phyloP scores from a whole-genome alignment of 1,140 invertebrate genomes.

The Teleopsis dalmanni region DNA sequence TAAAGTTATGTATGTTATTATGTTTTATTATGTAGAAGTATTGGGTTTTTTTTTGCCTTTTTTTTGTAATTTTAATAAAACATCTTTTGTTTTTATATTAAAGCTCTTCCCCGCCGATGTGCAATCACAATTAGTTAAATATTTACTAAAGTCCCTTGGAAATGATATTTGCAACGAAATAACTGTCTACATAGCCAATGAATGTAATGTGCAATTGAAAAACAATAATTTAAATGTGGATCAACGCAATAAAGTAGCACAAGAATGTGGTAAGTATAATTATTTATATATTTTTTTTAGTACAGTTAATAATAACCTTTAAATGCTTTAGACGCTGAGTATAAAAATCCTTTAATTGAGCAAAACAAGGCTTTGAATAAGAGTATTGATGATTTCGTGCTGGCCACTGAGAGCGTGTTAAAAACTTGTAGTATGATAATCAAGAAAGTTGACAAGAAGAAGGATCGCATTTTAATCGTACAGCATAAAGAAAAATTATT shows the following conservation, averaged over 20 bases:
- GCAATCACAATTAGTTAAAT: constrained; percentile 64
- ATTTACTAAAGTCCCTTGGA: constrained; percentile 75
- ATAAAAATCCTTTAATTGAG: constrained; percentile 52
- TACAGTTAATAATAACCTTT: neutral
- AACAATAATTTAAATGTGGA: constrained; percentile 55
- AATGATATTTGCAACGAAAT: constrained; percentile 77
- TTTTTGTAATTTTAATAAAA: too few species aligned
- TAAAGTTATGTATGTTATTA: neutral
- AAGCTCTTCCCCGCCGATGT: constrained; percentile 48
- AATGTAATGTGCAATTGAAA: constrained; percentile 53
- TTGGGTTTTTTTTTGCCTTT: too few species aligned
- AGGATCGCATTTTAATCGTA: constrained; percentile 67
- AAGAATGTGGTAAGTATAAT: constrained; percentile 45
- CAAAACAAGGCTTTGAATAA: constrained; percentile 57
- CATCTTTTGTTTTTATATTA: constrained; percentile 1
- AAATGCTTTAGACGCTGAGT: constrained; percentile 45
- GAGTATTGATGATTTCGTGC: constrained; percentile 70
- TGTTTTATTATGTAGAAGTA: too few species aligned
- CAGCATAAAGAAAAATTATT: constrained; percentile 74
- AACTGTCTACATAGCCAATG: constrained; percentile 60
- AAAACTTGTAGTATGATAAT: constrained; percentile 71
- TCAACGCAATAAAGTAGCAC: constrained; percentile 59
- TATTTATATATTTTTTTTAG: neutral
- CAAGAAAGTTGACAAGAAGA: constrained; percentile 83
- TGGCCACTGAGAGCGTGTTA: constrained; percentile 62